These are phyloP conservation scores for Rhinatrema bivittatum DNA, from an alignment of 2,797 vertebrate species.

Conservation along the genomic window DNA sequence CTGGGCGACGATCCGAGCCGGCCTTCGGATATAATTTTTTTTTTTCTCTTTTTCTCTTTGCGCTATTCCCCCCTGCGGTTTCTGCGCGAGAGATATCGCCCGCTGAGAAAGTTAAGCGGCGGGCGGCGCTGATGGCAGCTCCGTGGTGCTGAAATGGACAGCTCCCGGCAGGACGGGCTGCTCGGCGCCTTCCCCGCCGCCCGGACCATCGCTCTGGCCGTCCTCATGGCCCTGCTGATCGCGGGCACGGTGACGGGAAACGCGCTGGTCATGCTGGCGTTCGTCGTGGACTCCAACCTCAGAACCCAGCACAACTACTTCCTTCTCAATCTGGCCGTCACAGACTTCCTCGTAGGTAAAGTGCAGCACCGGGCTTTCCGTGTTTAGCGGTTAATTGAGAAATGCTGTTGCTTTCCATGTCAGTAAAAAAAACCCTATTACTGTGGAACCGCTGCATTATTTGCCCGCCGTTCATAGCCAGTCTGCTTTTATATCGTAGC, in stretches of 20 bases:
- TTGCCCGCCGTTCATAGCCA: too few species aligned
- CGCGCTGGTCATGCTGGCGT: constrained; percentile 63
- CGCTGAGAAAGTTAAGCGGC: neutral
- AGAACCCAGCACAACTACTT: constrained; percentile 66
- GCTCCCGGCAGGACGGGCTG: constrained; percentile 27
- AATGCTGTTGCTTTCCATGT: too few species aligned
- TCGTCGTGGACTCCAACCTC: constrained; percentile 61
- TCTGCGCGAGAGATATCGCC: neutral
- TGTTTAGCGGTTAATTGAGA: too few species aligned
- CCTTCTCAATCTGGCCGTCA: constrained; percentile 63
- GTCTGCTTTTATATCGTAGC: too few species aligned
- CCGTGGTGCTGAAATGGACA: constrained; percentile 32
- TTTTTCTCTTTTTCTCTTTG: neutral
- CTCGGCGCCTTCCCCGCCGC: constrained; percentile 34
- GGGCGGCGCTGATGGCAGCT: neutral
- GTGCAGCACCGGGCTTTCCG: constrained; percentile 25
- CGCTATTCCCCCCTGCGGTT: neutral
- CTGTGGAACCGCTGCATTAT: too few species aligned
- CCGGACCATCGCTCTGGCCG: constrained; percentile 45
- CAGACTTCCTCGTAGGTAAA: constrained; percentile 70
- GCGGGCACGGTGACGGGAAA: constrained; percentile 58
- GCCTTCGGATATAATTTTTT: neutral
- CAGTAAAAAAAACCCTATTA: too few species aligned
- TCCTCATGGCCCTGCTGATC: constrained; percentile 58
- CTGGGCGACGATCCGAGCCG: too few species aligned